Evolutionary conservation across 2,113 vertebrate genomes (phyloP).

Genomic region (Crotalus horridus): DNA sequence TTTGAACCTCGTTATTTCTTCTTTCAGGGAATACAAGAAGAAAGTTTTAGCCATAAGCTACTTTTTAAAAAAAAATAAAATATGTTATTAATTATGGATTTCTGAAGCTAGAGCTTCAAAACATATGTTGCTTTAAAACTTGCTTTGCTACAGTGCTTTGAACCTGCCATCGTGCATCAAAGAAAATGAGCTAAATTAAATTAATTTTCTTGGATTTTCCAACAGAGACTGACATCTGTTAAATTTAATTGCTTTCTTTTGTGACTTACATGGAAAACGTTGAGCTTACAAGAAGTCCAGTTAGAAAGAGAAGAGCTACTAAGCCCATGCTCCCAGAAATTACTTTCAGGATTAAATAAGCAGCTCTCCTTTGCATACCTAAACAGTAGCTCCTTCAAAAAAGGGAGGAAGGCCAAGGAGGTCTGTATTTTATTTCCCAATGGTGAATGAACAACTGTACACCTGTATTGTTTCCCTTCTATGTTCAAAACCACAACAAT

Average conservation of each 20-base stretch:
- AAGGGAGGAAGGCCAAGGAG: neutral
- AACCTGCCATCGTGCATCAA: constrained; percentile 53
- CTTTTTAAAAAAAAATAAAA: constrained; percentile 32
- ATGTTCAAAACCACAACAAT: neutral
- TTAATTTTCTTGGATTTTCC: constrained; percentile 53
- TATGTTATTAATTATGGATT: constrained; percentile 30
- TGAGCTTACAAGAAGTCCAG: constrained; percentile 25
- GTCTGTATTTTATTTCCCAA: neutral
- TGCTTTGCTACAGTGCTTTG: constrained; percentile 45
- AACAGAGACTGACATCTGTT: constrained; percentile 32
- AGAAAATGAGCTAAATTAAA: constrained; percentile 57
- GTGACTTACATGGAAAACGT: constrained; percentile 27
- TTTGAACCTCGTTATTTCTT: constrained; percentile 18
- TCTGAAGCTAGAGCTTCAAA: constrained; percentile 5
- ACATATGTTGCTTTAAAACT: constrained; percentile 31
- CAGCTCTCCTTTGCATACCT: neutral
- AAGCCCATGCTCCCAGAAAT: neutral
- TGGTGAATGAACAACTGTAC: neutral
- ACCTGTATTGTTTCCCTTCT: neutral
- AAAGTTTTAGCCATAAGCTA: constrained; percentile 10
- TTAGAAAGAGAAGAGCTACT: constrained; percentile 41
- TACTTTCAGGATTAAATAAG: neutral
- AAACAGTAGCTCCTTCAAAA: neutral
- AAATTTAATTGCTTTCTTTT: constrained; percentile 51
- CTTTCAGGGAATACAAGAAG: constrained; percentile 21